phyloP scores from a whole-genome alignment of 2,888 invertebrate genomes.

The Rambutsinella grinnellia region DNA sequence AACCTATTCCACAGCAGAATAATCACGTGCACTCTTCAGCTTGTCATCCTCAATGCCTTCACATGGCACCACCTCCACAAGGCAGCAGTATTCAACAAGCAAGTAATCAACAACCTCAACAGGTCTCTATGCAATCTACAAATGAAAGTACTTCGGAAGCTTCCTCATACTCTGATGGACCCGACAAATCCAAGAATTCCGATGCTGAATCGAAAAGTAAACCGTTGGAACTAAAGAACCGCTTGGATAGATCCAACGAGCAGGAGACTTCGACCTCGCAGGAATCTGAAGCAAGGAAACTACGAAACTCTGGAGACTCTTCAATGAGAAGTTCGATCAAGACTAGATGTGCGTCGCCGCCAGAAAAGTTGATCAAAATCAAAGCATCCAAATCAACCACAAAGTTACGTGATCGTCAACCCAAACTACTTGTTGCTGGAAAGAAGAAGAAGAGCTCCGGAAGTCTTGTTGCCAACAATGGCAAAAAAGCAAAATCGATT shows the following conservation, averaged over 20 bases:
- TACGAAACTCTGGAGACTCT: too few relatives aligned
- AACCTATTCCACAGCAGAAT: too few relatives aligned
- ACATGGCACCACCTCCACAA: too few relatives aligned
- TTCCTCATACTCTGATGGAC: neutral
- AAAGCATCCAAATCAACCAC: conserved; percentile 13
- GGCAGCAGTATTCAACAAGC: too few relatives aligned
- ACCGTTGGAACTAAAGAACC: neutral
- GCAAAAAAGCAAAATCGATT: conserved; percentile 5
- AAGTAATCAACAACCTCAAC: neutral
- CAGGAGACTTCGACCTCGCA: neutral
- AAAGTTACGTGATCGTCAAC: conserved; percentile 4
- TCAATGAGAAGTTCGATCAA: conserved; percentile 5
- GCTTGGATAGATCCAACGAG: neutral
- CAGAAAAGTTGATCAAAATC: conserved; percentile 15
- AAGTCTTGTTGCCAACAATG: conserved; percentile 2
- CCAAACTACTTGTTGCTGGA: conserved; percentile 5
- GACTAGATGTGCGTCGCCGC: neutral
- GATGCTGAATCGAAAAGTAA: neutral
- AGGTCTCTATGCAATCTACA: neutral
- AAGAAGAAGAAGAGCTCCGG: conserved; percentile 33
- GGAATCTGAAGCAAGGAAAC: too few relatives aligned
- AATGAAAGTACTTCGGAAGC: neutral
- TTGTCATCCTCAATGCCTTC: neutral
- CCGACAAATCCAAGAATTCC: neutral
- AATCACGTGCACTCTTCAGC: too few relatives aligned